Conservation (phyloP, 2,888 invertebrate genomes). For the Metalampra italica region DNA sequence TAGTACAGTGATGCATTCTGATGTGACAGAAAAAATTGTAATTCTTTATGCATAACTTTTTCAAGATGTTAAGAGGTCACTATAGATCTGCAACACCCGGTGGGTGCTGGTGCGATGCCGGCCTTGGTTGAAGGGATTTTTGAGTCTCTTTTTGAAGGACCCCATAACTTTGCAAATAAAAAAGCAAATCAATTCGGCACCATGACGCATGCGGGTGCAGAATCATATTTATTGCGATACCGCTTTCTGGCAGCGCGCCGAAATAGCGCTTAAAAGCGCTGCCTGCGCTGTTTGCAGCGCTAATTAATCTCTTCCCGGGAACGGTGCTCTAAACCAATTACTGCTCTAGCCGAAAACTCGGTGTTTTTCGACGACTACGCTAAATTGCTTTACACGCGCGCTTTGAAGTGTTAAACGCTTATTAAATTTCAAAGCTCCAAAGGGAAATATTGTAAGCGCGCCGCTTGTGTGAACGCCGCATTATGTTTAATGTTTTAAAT, state of each 20-base stretch:
- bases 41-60: too few relatives aligned
- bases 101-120: too few relatives aligned
- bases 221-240: neutral
- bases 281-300: conserved; percentile 58
- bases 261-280: conserved; percentile 46
- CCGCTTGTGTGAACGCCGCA: conserved; percentile 16
- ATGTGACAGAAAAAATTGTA: too few relatives aligned
- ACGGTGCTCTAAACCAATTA: conserved; percentile 68
- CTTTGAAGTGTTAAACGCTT: conserved; percentile 75
- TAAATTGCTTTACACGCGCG: conserved; percentile 70
- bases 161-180: too few relatives aligned
- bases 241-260: conserved; percentile 1
- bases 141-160: too few relatives aligned
- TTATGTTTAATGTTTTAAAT: neutral
- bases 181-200: too few relatives aligned
- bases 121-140: too few relatives aligned
- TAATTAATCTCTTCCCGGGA: conserved; percentile 70
- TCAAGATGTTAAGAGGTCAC: too few relatives aligned
- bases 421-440: conserved; percentile 70
- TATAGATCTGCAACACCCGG: too few relatives aligned
- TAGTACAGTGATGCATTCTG: too few relatives aligned
- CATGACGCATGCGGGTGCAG: too few relatives aligned
- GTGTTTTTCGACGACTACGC: conserved; percentile 67
- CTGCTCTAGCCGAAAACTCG: conserved; percentile 63
- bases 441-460: conserved; percentile 57